These are phyloP conservation scores for Brassicogethes aeneus DNA, from an alignment of 2,888 invertebrate genomes.

Conservation along the genomic window DNA sequence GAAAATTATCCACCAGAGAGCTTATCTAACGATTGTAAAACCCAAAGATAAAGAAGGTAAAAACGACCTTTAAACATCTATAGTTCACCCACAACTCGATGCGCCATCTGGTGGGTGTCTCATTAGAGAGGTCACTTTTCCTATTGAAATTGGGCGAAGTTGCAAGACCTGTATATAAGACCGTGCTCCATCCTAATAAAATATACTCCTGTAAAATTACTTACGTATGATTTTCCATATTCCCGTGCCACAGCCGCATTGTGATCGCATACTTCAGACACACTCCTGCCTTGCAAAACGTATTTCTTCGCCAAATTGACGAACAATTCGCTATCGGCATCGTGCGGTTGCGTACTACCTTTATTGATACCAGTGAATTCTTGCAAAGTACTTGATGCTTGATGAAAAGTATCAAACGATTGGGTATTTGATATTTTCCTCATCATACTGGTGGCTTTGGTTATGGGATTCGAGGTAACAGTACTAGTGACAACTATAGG, in stretches of 20 bases:
- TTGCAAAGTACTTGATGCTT: conserved; percentile 53
- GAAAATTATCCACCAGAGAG: no score
- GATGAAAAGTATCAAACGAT: conserved; percentile 52
- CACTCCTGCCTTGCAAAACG: conserved; percentile 60
- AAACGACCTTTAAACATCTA: no score
- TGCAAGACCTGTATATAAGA: no score
- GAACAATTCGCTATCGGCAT: conserved; percentile 39
- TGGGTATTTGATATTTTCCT: conserved; percentile 50
- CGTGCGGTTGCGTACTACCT: conserved; percentile 34
- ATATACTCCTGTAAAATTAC: conserved; percentile 14
- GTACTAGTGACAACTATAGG: conserved; percentile 40
- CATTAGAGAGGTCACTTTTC: no score
- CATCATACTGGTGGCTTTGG: conserved; percentile 35
- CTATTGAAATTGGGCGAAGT: no score
- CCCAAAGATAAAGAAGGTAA: no score
- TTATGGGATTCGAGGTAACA: conserved; percentile 22
- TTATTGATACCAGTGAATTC: conserved; percentile 38
- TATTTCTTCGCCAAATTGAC: conserved; percentile 69
- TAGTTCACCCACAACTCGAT: no score
- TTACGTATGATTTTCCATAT: conserved; percentile 47
- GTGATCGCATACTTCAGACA: conserved; percentile 79
- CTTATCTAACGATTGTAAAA: no score
- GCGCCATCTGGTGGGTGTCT: no score
- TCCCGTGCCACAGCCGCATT: conserved; percentile 73
- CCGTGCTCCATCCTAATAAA: background rate